Conservation (phyloP, 2,888 invertebrate species). For the Cordilura impudica region DNA sequence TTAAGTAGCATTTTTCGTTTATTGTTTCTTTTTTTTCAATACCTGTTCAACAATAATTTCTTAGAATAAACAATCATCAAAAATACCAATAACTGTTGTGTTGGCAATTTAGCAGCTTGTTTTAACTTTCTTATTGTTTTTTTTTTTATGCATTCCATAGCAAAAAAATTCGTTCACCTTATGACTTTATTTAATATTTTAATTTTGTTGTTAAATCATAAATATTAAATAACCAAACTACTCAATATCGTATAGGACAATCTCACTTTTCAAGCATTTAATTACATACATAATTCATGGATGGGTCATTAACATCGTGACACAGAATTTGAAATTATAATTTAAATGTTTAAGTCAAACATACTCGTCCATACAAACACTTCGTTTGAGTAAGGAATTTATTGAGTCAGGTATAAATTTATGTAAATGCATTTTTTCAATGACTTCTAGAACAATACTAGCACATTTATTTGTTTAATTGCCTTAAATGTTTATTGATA, state of each 20-base stretch:
- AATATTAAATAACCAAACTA: neutral
- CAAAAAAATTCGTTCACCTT: too few species aligned
- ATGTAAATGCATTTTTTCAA: conserved; percentile 6
- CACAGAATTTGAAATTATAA: conserved; percentile 8
- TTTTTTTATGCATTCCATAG: too few species aligned
- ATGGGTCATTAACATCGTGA: conserved; percentile 24
- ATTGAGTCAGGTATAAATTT: conserved; percentile 7
- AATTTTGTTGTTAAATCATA: neutral
- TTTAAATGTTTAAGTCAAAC: neutral
- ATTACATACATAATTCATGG: neutral
- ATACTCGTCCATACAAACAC: too few species aligned
- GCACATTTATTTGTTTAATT: neutral
- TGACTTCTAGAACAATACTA: neutral
- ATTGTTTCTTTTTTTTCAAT: too few species aligned
- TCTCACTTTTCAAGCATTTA: conserved; percentile 9
- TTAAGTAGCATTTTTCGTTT: too few species aligned
- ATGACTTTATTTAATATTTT: too few species aligned
- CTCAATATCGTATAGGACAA: neutral
- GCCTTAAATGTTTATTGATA: neutral
- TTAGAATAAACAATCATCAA: too few species aligned
- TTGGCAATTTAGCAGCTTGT: too few species aligned
- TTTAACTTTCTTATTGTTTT: too few species aligned
- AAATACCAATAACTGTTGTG: too few species aligned
- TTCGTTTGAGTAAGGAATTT: conserved; percentile 2
- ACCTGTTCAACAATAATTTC: too few species aligned